Base-by-base conservation (phyloP, 2,888 invertebrate species). In the Machimus rusticus region DNA sequence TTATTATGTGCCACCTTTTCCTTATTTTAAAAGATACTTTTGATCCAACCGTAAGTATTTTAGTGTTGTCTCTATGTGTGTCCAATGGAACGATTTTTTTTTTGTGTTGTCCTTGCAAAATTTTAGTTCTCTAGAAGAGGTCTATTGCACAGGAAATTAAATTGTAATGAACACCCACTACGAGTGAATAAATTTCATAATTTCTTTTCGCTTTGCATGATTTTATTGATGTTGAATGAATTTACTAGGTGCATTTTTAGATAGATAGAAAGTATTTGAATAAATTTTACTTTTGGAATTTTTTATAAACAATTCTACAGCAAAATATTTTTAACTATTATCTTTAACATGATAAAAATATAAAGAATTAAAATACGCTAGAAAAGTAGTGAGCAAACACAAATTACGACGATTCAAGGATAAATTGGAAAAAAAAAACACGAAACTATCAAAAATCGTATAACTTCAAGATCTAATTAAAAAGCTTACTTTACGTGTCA, bases 141-240 rank as follows among this genome's bases (percentile, higher is more conserved):
- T 82, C 16, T 6, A 9, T 12, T 51, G 28, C 57, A 51, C 51
- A 55, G n/a, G 43, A 82, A 84, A 84, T n/a, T 74, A 82, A 84
- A 84, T n/a, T 74, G 28, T 31, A 74, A 31, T 74, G 31, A 76
- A 76, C n/a, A 76, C 34, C 34, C 8, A 39, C 76, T 39, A 84
- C 57, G 19, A 76, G 19, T 57, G 74, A 85, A 85, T 85, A 46
- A 85, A 85, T 85, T 85, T 85, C 85, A 74, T 74, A 74, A 16
- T 74, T 85, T 85, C 74, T 31, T 46, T 85, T 23, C 39, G 31
- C 34, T 85, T 85, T 85, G 74, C 74, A 74, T 85, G 43, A 74
- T 66, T 66, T 66, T 5, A 66, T 66, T 66, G 28, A 28, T 66
- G 66, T 66, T 19, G 28, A 66, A 66, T 66, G 66, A 28, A 66